Percentiles rank a stretch among this genome's conserved stretches.
Evolutionary conservation across 35 echinoderm and acorn worm species (phyloP).

Genomic region (Amphiura filiformis): DNA sequence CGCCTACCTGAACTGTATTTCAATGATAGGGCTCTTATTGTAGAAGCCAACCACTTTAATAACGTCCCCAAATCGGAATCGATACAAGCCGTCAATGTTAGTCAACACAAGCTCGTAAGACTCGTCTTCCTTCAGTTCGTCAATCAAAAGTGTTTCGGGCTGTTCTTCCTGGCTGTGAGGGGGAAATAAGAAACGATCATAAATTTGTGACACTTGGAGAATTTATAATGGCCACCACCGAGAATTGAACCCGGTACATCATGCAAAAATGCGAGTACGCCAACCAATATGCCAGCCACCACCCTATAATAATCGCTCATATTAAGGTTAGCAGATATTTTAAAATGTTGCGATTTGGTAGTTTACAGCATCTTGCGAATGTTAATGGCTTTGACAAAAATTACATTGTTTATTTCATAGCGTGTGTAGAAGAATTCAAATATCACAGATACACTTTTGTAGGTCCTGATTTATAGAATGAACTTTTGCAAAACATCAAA

Average conservation of each 20-base stretch:
- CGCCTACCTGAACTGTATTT: constrained; percentile 45
- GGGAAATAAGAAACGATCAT: neutral
- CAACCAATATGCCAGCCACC: neutral
- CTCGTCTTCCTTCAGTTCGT: constrained; percentile 42
- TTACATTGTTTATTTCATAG: no score
- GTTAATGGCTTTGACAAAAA: no score
- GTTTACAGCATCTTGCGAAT: no score
- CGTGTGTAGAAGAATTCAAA: no score
- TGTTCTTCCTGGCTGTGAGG: constrained; percentile 16
- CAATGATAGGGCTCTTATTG: constrained; percentile 40
- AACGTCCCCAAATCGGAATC: constrained; percentile 52
- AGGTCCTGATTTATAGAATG: no score
- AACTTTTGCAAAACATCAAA: no score
- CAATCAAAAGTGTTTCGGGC: constrained; percentile 21
- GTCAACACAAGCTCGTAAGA: constrained; percentile 47
- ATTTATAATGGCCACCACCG: neutral
- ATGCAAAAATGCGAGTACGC: neutral
- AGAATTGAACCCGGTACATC: no score
- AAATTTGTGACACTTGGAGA: no score
- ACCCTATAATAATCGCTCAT: neutral
- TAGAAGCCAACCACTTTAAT: constrained; percentile 38
- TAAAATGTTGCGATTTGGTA: no score
- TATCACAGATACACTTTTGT: no score
- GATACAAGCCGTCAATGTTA: constrained; percentile 23
- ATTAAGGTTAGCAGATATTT: neutral